Conservation (phyloP, 2,797 vertebrate genomes). For the Phylloscopus collybita region DNA sequence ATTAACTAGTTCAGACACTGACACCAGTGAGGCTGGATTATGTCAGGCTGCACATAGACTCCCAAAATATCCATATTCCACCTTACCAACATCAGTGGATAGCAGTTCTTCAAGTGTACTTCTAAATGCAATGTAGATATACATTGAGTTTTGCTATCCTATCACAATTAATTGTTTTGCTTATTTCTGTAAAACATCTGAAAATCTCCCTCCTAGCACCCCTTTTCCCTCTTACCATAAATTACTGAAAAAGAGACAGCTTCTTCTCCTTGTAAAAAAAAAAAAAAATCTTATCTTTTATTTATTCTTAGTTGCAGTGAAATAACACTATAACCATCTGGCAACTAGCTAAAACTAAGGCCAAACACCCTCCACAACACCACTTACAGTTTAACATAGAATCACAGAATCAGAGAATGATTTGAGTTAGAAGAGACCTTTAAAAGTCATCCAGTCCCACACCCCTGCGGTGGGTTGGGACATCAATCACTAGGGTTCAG, state of each 20-base stretch:
- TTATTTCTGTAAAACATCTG: background rate
- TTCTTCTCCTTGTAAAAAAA: background rate
- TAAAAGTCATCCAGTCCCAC: background rate
- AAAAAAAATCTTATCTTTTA: background rate
- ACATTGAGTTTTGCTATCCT: background rate
- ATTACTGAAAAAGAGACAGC: background rate
- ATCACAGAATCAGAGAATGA: background rate
- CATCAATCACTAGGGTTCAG: background rate
- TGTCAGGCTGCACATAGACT: background rate
- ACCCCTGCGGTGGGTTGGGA: background rate
- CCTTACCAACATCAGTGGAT: background rate
- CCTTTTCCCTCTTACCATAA: background rate
- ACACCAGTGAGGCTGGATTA: background rate
- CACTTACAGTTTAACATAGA: background rate
- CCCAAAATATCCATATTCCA: background rate
- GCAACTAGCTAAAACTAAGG: background rate
- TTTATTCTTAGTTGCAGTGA: background rate
- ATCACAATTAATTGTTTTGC: background rate
- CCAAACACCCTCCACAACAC: background rate
- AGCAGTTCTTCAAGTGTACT: background rate
- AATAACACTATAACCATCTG: background rate
- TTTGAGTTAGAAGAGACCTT: background rate
- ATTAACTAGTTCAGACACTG: background rate
- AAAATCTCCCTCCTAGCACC: background rate
- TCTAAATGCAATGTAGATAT: background rate